phyloP scores from a whole-genome alignment of 2,888 invertebrate species.

The Neria commutata region DNA sequence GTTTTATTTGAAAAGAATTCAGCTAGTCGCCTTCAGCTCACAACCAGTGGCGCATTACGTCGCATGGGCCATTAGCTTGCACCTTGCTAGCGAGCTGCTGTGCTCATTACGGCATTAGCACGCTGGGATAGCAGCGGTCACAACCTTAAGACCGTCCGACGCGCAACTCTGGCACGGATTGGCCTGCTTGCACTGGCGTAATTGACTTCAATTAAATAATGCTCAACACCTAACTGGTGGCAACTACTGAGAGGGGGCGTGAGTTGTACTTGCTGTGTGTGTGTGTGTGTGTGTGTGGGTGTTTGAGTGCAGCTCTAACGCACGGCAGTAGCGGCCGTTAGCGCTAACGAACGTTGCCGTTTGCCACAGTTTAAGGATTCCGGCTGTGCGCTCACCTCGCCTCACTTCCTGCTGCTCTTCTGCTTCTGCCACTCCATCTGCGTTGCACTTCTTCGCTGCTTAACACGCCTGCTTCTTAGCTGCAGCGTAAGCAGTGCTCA shows the following conservation, averaged over 20 bases:
- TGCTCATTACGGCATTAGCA: not conserved
- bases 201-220: constrained; percentile 59
- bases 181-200: constrained; percentile 46
- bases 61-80: too few relatives aligned
- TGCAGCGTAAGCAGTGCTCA: too few relatives aligned
- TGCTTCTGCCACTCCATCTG: constrained; percentile 4
- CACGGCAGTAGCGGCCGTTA: not conserved
- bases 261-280: too few relatives aligned
- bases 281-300: too few relatives aligned
- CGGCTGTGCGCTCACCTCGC: constrained; percentile 10
- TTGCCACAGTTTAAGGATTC: constrained; percentile 13
- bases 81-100: too few relatives aligned
- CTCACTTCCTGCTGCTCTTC: constrained; percentile 27
- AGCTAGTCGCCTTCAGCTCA: too few relatives aligned
- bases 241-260: constrained; percentile 18
- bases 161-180: not conserved
- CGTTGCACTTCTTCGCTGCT: not conserved
- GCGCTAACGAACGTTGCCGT: constrained; percentile 6
- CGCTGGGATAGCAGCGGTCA: not conserved
- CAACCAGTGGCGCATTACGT: too few relatives aligned
- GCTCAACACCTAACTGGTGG: constrained; percentile 35
- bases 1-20: too few relatives aligned
- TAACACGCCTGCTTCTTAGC: too few relatives aligned
- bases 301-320: not conserved
- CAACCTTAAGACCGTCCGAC: not conserved